Base-by-base conservation (phyloP, 2,113 vertebrate species). In the Leiothrix lutea region DNA sequence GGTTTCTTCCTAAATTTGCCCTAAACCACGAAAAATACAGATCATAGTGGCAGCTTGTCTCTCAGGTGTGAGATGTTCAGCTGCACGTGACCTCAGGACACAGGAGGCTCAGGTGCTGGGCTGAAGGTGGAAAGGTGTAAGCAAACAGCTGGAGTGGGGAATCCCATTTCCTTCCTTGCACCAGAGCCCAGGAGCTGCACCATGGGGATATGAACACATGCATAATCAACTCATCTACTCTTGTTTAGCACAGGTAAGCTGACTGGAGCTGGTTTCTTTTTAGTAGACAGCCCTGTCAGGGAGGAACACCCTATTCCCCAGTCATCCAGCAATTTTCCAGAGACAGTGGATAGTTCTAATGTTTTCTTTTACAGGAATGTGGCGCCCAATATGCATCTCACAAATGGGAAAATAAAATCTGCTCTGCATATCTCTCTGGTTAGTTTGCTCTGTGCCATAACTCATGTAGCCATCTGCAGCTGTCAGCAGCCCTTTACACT, bases 331-430 rank as follows among this genome's bases (percentile, higher is more conserved):
- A 86, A 21, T 87, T 86, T 91, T 86, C 56, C 28, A 71, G 58
- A 66, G 26, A 24, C 3, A 60, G 51, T 0, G 1, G 25, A n/a
- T 51, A 29, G 10, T 56, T 91, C 58, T 66, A 80, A 40, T 60
- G 28, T 42, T 77, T 91, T 72, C 35, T 86, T 87, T 88, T 80
- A 38, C 40, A 75, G 48, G 36, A 91, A 53, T 8, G 24, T 66
- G 62, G 60, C 87, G 28, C 45, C 50, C 58, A 80, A 23, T 51
- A 60, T 72, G 33, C 35, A 24, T 65, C 66, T 92, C 85, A 72
- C 78, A 93, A 77, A 83, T 56, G 74, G 70, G 71, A 86, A 95
- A 91, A 95, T 75, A 86, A 83, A 92, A 80, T 69, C 51, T 91
- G 71, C 45, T 90, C 54, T 85, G 70, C 51, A 29, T 73, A 26